Evolutionary conservation across 35 echinoderm and acorn worm species (phyloP), one percentile per base, ranked within the genome.

Genomic region (Heliocidaris erythrogramma): DNA sequence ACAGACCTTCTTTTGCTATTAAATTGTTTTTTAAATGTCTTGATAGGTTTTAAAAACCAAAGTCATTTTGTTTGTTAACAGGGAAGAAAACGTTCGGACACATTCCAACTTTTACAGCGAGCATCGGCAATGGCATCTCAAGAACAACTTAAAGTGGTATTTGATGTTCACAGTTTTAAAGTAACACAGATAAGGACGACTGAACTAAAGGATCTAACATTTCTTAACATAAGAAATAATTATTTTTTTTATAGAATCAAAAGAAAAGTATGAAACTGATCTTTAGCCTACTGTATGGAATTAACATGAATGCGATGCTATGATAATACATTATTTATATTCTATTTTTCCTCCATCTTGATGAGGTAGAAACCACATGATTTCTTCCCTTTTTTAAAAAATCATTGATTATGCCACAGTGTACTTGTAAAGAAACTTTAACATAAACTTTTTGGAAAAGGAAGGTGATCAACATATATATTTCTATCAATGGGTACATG

Each of bases 71-170:
- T 59, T 92, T 13, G 13, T 92, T 48, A 92, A 92, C 91, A 92
- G 91, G 91, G 91, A 30, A 92, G 91, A 92, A 92, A 92, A 48
- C 91, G 49, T 52, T 92, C 91, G 47, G 91, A 92, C 49, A 92
- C 91, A 49, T 92, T 92, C 17, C 91, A 92, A n/a, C 91, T 92
- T 59, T 59, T 92, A 52, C 91, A 92, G 29, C 91, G 91, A 17
- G 91, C 91, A 13, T 49, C 91, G 10, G 47, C 91, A 47, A 92
- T 92, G 49, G 91, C 91, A 30, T 48, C 49, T 14, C 91, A 92
- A 50, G 91, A 92, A n/a, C 91, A 24, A n/a, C 29, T 13, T 59
- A 92, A 92, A 92, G 47, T 59, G 91, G 91, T 92, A 92, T 59
- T 52, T 50, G 49, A 92, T 30, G 30, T 42, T 48, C 27, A 42